Evolutionary conservation across 2,797 vertebrate genomes (phyloP), one percentile per base, ranked within the genome.

Genomic region (Lepilemur septentrionalis): DNA sequence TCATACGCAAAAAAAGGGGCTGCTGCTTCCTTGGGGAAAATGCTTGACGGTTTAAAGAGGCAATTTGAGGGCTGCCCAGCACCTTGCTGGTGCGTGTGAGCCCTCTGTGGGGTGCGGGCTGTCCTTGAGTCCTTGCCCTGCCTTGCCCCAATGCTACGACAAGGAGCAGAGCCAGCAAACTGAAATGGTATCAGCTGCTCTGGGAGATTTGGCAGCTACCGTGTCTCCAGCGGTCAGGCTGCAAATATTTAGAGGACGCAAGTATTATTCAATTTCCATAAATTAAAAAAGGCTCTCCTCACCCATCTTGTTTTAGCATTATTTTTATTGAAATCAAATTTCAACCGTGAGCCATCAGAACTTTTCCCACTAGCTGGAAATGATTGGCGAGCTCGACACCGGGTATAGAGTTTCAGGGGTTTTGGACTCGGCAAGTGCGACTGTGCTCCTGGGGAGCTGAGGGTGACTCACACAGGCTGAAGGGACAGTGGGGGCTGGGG

Each of bases 281-380:
- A 98, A 97, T 95, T 93, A 78, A 97, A 96, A 88, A 93, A 55
- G 30, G 4, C 46, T 5, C 93, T 88, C 72, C 32, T 97, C 65
- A 72, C 67, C 52, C 95, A 96, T 41, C 63, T 50, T 18, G 35
- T 32, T 32, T 35, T n/a, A 41, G 25, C 9, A 9, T 41, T 85
- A 65, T 22, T 95, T 79, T 72, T 89, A 96, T 93, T 96, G 93
- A 97, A 98, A 70, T 83, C 89, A 96, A 97, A 98, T 97, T 88
- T 95, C 90, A 61, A 25, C 85, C 97, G 97, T 92, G 94, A 96
- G 76, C 50, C 55, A 91, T 50, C 7, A 82, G 65, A 95, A 76
- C 78, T 94, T 95, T 93, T 1, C 86, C 25, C 0, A 0, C 70
- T 96, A 97, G 90, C 76, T 96, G 91, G 69, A 89, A 96, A 90